phyloP scores from a whole-genome alignment of 2,888 invertebrate species.

The Ochropacha duplaris region DNA sequence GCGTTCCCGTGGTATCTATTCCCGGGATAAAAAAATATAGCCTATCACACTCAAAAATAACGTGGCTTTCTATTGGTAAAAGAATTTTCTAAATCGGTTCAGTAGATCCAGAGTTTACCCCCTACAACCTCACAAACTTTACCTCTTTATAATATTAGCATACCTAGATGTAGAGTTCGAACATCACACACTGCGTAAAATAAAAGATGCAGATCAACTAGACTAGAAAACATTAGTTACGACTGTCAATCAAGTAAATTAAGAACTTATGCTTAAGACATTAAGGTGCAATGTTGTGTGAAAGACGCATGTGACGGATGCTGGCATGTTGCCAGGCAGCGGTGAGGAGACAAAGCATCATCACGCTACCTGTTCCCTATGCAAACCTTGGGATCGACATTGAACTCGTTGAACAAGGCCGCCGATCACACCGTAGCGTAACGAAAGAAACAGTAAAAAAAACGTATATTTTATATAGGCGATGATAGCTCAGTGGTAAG shows the following conservation, averaged over 20 bases:
- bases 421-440: slow-evolving; percentile 21
- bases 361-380: slow-evolving; percentile 45
- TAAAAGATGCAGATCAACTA: neutral
- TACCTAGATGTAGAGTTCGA: too few species aligned
- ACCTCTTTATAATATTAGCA: too few species aligned
- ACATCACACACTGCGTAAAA: neutral
- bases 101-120: too few species aligned
- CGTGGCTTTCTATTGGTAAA: too few species aligned
- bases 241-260: neutral
- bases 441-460: too few species aligned
- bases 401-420: slow-evolving; percentile 43
- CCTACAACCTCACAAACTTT: too few species aligned
- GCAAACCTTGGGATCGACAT: slow-evolving; percentile 52
- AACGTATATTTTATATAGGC: too few species aligned
- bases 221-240: neutral
- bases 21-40: too few species aligned
- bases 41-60: too few species aligned
- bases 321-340: slow-evolving; percentile 28
- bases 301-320: neutral
- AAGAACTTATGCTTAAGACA: neutral
- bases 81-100: too few species aligned
- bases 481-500: too few species aligned
- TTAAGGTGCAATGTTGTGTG: neutral
- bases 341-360: slow-evolving; percentile 19
- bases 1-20: too few species aligned